Conservation (phyloP, 2,113 vertebrate species). For the Cercocebus atys region DNA sequence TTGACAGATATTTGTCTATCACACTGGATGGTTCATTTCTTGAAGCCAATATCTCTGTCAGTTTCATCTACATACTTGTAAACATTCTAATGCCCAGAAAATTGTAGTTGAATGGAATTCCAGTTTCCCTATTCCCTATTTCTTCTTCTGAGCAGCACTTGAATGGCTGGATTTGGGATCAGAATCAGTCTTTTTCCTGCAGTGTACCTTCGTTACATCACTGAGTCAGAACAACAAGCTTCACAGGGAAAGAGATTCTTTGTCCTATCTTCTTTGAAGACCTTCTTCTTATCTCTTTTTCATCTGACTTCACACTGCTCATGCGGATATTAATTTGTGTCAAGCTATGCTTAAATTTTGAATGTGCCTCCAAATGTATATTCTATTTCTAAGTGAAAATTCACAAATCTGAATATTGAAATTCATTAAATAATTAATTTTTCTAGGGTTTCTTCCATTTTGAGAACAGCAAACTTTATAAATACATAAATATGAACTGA, state of each 20-base stretch:
- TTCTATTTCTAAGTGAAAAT: slow-evolving; percentile 42
- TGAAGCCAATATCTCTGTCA: neutral
- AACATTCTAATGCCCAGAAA: neutral
- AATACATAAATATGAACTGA: slow-evolving; percentile 46
- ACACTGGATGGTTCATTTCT: neutral
- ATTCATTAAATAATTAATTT: slow-evolving; percentile 66
- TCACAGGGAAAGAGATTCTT: neutral
- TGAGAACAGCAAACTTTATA: slow-evolving; percentile 49
- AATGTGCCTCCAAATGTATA: slow-evolving; percentile 58
- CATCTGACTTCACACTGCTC: neutral
- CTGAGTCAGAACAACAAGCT: neutral
- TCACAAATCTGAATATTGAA: slow-evolving; percentile 58
- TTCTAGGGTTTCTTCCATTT: slow-evolving; percentile 43
- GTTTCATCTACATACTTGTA: neutral
- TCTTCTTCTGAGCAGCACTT: neutral
- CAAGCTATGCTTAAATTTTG: slow-evolving; percentile 53
- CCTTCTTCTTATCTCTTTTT: slow-evolving; percentile 16
- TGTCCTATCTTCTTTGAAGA: slow-evolving; percentile 40
- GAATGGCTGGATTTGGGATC: slow-evolving; percentile 21
- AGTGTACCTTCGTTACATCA: neutral
- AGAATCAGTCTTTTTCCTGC: neutral
- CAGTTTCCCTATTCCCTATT: neutral
- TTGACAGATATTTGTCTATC: neutral
- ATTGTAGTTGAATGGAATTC: neutral
- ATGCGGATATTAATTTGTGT: slow-evolving; percentile 40